Conservation (phyloP, 2,113 vertebrate species). For the Vicugna pacos region DNA sequence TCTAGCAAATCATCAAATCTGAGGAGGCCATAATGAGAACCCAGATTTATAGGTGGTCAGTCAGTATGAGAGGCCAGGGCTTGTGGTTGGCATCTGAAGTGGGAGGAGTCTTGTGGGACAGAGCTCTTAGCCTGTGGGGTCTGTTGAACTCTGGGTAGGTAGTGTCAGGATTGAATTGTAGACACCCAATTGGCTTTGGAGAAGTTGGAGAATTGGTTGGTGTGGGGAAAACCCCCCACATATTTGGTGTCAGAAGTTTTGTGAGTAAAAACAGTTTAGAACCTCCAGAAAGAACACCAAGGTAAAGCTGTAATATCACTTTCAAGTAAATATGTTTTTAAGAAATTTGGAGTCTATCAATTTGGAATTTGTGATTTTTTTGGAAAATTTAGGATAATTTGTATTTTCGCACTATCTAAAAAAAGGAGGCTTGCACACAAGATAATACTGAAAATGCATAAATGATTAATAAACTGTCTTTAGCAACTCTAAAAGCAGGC, state of each 20-base stretch:
- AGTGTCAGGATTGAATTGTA: neutral
- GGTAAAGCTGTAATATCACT: neutral
- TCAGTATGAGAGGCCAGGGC: neutral
- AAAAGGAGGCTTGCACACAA: neutral
- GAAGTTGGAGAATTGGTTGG: neutral
- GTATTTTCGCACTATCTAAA: neutral
- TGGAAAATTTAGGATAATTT: neutral
- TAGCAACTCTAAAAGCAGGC: neutral
- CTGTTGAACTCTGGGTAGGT: neutral
- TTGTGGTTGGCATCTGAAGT: neutral
- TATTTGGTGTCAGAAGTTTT: neutral
- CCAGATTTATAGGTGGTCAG: neutral
- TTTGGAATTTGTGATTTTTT: conserved; percentile 9
- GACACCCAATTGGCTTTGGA: neutral
- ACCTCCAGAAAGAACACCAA: neutral
- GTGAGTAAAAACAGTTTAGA: neutral
- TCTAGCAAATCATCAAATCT: neutral
- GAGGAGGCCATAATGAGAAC: neutral
- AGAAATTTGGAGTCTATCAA: neutral
- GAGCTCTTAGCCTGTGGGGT: neutral
- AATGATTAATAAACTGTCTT: neutral
- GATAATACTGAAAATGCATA: neutral
- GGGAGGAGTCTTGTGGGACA: neutral
- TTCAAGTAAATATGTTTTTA: neutral
- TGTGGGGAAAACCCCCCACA: neutral